These are phyloP conservation scores for Sphaeridia pumilis DNA, from an alignment of 2,888 invertebrate species.

Conservation along the genomic window DNA sequence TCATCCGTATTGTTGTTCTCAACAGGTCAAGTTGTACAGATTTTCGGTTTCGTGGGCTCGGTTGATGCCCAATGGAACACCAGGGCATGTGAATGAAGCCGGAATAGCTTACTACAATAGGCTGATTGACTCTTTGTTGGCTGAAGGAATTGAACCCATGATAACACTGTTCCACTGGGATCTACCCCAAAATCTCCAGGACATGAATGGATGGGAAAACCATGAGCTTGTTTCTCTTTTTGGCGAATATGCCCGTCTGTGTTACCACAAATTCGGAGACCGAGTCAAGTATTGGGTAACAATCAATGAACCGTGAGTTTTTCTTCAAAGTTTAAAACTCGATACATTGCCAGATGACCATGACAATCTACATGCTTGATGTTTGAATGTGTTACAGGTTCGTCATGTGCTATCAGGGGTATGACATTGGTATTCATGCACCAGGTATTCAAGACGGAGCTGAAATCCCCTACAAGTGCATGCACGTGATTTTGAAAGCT, in stretches of 20 bases:
- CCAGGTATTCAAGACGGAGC: constrained; percentile 45
- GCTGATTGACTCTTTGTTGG: constrained; percentile 39
- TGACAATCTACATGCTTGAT: not conserved
- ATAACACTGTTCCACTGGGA: constrained; percentile 24
- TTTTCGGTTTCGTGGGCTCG: constrained; percentile 40
- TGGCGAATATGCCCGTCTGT: constrained; percentile 15
- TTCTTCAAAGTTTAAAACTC: not conserved
- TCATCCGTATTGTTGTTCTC: not conserved
- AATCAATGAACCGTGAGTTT: constrained; percentile 38
- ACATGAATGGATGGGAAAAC: constrained; percentile 19
- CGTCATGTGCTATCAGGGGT: constrained; percentile 46
- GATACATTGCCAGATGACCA: not conserved
- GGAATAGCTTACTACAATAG: constrained; percentile 42
- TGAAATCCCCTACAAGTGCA: constrained; percentile 50
- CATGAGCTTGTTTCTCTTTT: constrained; percentile 14
- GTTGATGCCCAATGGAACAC: constrained; percentile 40
- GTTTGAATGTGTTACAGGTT: not conserved
- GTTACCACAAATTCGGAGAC: constrained; percentile 15
- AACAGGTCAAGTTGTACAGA: constrained; percentile 25
- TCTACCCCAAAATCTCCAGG: constrained; percentile 16
- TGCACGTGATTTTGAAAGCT: constrained; percentile 52
- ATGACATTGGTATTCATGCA: constrained; percentile 43
- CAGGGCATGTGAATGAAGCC: constrained; percentile 37
- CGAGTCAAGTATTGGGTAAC: constrained; percentile 18
- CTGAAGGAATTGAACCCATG: constrained; percentile 38